Evolutionary conservation across 2,113 vertebrate species (phyloP).

Genomic region (Echinops telfairi): DNA sequence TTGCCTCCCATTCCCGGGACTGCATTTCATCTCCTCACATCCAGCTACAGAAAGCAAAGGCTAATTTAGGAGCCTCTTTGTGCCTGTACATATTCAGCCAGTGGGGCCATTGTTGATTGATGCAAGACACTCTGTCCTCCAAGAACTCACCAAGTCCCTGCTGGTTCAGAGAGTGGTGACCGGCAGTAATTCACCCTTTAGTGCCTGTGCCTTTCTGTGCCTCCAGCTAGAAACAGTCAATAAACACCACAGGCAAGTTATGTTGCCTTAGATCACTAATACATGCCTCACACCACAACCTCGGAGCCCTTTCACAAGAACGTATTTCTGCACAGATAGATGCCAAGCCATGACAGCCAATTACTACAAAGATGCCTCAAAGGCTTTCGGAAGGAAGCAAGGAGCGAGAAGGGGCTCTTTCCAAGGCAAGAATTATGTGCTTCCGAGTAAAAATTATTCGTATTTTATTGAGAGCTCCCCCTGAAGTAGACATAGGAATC

Average conservation of each 20-base stretch:
- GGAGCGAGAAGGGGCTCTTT: background rate
- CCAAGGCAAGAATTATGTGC: background rate
- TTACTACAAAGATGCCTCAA: conserved; percentile 62
- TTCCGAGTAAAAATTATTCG: background rate
- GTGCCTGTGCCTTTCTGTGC: conserved; percentile 69
- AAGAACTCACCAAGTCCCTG: conserved; percentile 74
- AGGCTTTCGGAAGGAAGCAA: conserved; percentile 32
- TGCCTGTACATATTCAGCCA: conserved; percentile 80
- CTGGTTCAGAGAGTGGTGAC: conserved; percentile 68
- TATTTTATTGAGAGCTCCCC: background rate
- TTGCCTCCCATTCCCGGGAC: conserved; percentile 50
- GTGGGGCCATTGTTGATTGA: conserved; percentile 81
- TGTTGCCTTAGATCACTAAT: conserved; percentile 81
- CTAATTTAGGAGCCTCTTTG: conserved; percentile 79
- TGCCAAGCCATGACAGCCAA: conserved; percentile 64
- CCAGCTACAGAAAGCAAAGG: conserved; percentile 72
- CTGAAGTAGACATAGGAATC: background rate
- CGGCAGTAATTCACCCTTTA: conserved; percentile 76
- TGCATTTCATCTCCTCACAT: conserved; percentile 65
- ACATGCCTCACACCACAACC: conserved; percentile 70
- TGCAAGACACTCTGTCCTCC: conserved; percentile 74
- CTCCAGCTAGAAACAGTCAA: conserved; percentile 80
- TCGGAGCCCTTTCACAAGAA: conserved; percentile 72
- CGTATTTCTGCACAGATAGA: conserved; percentile 71
- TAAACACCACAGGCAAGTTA: conserved; percentile 81